A percentile compares a stretch with the other conserved stretches of the same genome.
These are phyloP conservation scores for Agonopterix heracliana DNA, from an alignment of 2,888 invertebrate species.

Conservation along the genomic window DNA sequence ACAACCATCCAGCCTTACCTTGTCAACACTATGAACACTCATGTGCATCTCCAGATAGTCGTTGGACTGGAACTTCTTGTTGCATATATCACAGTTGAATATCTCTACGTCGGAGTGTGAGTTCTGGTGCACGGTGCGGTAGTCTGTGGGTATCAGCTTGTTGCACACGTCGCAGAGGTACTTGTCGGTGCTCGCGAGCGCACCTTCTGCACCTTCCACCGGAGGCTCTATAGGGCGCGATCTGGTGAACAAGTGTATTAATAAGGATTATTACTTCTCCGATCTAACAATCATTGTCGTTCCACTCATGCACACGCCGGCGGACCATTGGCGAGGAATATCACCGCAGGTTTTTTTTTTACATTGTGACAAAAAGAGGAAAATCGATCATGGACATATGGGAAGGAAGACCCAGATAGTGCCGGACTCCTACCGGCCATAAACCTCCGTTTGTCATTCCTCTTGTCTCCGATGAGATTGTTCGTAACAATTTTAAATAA, in stretches of 20 bases:
- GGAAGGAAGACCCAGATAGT: too few species aligned
- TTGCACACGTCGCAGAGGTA: constrained; percentile 74
- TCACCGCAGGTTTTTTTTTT: too few species aligned
- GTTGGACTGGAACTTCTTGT: constrained; percentile 80
- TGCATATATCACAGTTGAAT: constrained; percentile 81
- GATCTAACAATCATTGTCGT: background rate
- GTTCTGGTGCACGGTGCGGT: constrained; percentile 78
- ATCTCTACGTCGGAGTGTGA: constrained; percentile 79
- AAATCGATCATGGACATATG: too few species aligned
- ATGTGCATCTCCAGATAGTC: constrained; percentile 84
- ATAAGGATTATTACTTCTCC: background rate
- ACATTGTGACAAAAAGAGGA: too few species aligned
- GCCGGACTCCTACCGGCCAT: too few species aligned
- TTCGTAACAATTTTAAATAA: too few species aligned
- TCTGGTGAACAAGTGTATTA: constrained; percentile 22
- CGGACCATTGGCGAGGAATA: too few species aligned
- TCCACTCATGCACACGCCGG: background rate
- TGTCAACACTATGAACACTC: constrained; percentile 79
- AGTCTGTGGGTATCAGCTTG: constrained; percentile 59
- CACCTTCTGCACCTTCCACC: constrained; percentile 45
- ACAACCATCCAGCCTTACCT: too few species aligned
- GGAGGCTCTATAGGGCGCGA: constrained; percentile 63
- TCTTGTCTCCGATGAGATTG: too few species aligned
- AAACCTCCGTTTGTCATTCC: too few species aligned
- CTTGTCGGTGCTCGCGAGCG: constrained; percentile 30